Evolutionary conservation across 2,113 vertebrate genomes (phyloP), one percentile per base, ranked within the genome.

Genomic region (Eulemur macaco): DNA sequence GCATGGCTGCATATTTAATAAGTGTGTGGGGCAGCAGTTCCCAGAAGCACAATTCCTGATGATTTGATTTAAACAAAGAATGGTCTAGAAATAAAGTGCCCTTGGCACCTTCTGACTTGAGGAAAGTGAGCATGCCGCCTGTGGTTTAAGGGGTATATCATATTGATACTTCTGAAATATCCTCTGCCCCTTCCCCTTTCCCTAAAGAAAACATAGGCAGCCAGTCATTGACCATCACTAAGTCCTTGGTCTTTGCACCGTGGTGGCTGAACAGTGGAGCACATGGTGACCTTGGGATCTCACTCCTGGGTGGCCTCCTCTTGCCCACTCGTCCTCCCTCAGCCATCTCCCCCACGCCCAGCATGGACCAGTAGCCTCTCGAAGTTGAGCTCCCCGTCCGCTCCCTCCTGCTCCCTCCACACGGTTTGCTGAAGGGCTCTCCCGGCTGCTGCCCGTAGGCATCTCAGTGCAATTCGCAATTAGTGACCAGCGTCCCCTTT

Each of bases 1-100:
- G 2, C 56, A 86, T 1, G 10, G 21, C 74, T 84, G 88, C 68
- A 94, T 96, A 45, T 89, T 95, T 96, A 93, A 86, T 86, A n/a
- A 92, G 56, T 27, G 15, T 89, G 86, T 86, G 83, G 60, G 29
- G 68, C 52, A 64, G 37, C 18, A 5, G 37, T 95, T 90, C 88
- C 85, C 91, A 92, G 84, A 92, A 77, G 88, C 86, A 81, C 34
- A 63, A 29, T 80, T 83, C 45, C 54, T 89, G n/a, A 58, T 39
- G 58, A 92, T 87, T 87, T 84, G 27, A 94, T 96, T 95, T 93
- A 81, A 91, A 76, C 45, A 64, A 81, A 96, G 37, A 87, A 52
- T 9, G 0, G 5, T 78, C 37, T n/a, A 74, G 84, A 95, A 96
- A 83, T 50, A 89, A 71, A 87, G 37, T 56, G 56, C 50, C 68